Conservation (phyloP, 92 coral and sea anemone species). For the Scolanthus callimorphus region DNA sequence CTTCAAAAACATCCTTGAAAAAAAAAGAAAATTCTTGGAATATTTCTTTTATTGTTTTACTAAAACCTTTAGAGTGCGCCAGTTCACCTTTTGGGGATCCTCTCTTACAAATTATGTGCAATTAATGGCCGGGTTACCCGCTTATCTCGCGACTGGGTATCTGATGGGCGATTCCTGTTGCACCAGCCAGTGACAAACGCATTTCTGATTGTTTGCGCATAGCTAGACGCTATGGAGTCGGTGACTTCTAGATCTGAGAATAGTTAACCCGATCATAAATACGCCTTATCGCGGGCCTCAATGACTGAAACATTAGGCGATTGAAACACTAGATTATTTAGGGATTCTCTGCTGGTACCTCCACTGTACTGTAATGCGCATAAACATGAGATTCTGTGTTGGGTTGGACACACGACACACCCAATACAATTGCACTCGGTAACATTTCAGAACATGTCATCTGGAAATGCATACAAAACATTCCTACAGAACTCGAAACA, state of each 20-base stretch:
- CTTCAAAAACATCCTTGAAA: too few species aligned
- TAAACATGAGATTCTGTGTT: too few species aligned
- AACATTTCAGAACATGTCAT: too few species aligned
- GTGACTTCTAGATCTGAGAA: conserved; percentile 34
- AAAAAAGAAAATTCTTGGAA: too few species aligned
- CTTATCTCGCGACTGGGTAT: neutral
- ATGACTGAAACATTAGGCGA: conserved; percentile 34
- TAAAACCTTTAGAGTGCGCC: too few species aligned
- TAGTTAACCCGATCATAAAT: conserved; percentile 16
- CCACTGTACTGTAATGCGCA: too few species aligned
- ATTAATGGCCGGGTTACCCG: conserved; percentile 12
- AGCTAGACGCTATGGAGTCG: conserved; percentile 35
- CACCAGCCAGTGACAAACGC: neutral
- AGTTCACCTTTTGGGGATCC: neutral
- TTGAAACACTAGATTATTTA: neutral
- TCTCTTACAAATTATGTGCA: conserved; percentile 6
- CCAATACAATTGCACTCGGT: too few species aligned
- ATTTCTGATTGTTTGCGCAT: conserved; percentile 10
- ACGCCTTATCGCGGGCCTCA: conserved; percentile 4
- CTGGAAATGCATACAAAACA: too few species aligned
- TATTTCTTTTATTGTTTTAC: too few species aligned
- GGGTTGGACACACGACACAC: too few species aligned
- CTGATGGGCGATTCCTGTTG: neutral
- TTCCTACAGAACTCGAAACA: too few species aligned
- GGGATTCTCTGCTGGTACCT: too few species aligned